These are phyloP conservation scores for Adoxophyes honmai DNA, from an alignment of 1,140 invertebrate genomes.

Conservation along the genomic window DNA sequence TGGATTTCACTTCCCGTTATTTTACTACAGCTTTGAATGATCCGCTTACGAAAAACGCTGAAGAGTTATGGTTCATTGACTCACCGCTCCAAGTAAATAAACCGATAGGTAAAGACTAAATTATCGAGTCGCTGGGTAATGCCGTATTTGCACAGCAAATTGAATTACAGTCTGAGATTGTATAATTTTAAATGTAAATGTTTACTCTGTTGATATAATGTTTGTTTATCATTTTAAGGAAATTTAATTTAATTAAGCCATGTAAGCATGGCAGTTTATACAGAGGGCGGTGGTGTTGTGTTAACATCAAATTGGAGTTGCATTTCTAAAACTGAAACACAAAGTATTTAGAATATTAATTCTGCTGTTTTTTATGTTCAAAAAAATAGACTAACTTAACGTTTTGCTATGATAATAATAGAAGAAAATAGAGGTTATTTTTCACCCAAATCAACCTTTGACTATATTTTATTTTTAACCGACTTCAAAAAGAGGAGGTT, in stretches of 20 bases:
- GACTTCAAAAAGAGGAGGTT: no score
- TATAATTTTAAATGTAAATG: conserved; percentile 33
- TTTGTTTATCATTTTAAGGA: conserved; percentile 28
- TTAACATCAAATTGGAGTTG: not conserved
- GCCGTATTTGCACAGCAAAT: conserved; percentile 29
- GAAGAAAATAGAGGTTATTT: no score
- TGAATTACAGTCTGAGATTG: conserved; percentile 29
- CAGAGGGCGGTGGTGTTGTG: conserved; percentile 6
- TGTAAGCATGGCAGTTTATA: not conserved
- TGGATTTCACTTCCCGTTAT: not conserved
- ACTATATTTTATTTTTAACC: no score
- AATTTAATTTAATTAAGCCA: conserved; percentile 20
- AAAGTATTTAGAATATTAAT: no score
- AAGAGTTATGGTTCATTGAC: not conserved
- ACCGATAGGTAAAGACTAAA: conserved; percentile 28
- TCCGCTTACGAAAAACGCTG: not conserved
- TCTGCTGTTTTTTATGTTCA: no score
- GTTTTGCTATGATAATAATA: no score
- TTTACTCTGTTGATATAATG: conserved; percentile 28
- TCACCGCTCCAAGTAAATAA: conserved; percentile 18
- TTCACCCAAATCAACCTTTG: no score
- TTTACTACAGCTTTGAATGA: conserved; percentile 8
- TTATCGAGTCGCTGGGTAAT: conserved; percentile 26
- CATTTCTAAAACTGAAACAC: no score
- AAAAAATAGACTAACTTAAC: no score